Conservation (phyloP, 2,888 invertebrate species). For the Pseudolycoriella hygida region DNA sequence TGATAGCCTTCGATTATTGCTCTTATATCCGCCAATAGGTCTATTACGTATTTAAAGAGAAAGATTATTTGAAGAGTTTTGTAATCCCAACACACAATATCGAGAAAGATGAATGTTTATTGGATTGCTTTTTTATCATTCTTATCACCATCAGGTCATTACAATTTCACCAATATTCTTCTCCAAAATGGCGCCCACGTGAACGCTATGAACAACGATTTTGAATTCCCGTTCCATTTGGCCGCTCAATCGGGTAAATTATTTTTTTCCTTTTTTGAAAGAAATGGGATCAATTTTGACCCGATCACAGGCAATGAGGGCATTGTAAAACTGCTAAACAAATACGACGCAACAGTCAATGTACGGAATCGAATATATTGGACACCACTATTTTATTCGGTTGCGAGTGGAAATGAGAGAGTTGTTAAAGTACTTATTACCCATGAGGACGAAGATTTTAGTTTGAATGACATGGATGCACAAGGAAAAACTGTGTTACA, state of each 20-base stretch:
- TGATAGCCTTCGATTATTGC: too few species aligned
- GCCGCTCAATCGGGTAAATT: neutral
- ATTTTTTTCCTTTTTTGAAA: neutral
- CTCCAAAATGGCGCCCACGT: neutral
- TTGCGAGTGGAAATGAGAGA: conserved; percentile 1
- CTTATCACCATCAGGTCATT: too few species aligned
- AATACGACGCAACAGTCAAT: conserved; percentile 2
- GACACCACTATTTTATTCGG: conserved; percentile 2
- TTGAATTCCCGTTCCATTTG: neutral
- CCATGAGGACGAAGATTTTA: conserved; percentile 4
- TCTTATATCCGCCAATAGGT: too few species aligned
- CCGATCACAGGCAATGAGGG: neutral
- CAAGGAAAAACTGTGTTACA: neutral
- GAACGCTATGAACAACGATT: conserved; percentile 2
- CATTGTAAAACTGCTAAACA: neutral
- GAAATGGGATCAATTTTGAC: neutral
- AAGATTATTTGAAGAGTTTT: too few species aligned
- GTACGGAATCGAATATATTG: conserved; percentile 2
- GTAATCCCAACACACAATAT: too few species aligned
- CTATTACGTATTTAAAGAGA: too few species aligned
- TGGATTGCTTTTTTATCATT: too few species aligned
- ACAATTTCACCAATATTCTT: neutral
- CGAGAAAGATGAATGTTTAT: too few species aligned
- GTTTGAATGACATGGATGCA: conserved; percentile 4
- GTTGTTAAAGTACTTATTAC: neutral